Base-by-base conservation (phyloP, 2,888 invertebrate species). In the Hanleya hanleyi region DNA sequence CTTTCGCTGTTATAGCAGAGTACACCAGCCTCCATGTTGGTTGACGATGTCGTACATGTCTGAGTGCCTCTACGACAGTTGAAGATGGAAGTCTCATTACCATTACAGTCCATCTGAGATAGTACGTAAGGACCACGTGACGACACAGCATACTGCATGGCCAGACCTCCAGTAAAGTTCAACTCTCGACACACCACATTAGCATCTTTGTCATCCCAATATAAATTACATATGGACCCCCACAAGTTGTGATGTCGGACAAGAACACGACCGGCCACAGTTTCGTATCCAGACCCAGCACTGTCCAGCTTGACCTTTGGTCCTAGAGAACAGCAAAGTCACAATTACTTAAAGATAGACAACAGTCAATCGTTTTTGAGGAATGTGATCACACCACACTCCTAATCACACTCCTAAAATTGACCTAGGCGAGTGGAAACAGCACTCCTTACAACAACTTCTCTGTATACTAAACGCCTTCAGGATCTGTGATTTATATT, bases 191-290 rank as follows among this genome's bases (percentile, higher is more conserved):
- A 93, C 15, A 92, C 90, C 26, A 93, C 88, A 69, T 90, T 85
- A 18, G 92, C 93, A 85, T 92, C 92, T 33, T 88, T 88, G 15
- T 92, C 85, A 64, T 89, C 91, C 92, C 92, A 93, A 61, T 88
- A 71, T 77, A 86, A 50, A 76, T 92, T 92, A 73, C 92, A 92
- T 33, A 92, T 90, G 6, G 90, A 80, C 18, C 92, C 92, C 92
- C 92, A 49, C 5, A 78, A 47, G 0, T 68, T 83, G 74, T 79
- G 83, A 26, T 81, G 74, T 22, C n/a, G 65, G 0, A 84, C 81
- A 32, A 1, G 37, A 18, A 68, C 68, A 33, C 50, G 22, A 26
- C 68, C 68, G 1, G 68, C 32, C 15, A 68, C 22, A 26, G 26
- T 22, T 15, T 36, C 50, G 15, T 26, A 68, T 9, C 50, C 41